Base-by-base conservation (phyloP, 2,888 invertebrate genomes). In the Salticus scenicus region DNA sequence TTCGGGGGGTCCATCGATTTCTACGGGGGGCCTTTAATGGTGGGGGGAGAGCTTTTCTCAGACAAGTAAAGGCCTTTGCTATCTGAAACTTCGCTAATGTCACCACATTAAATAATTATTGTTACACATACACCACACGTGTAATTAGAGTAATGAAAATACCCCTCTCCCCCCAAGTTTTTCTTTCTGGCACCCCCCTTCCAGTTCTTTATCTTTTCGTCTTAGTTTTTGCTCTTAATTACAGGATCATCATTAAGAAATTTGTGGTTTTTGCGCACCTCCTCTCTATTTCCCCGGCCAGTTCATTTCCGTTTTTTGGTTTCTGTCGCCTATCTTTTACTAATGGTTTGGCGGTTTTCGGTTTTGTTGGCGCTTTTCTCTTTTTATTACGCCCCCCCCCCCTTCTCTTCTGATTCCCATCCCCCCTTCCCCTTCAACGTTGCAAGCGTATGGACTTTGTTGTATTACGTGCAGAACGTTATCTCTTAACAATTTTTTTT, bases 81-180 rank as follows among this genome's bases (percentile, higher is more conserved):
- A 67, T 79, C 79, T 64, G 77, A 42, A 75, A 75, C 67, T 66
- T 47, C 28, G 85, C 71, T 86, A 86, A 86, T 80, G 85, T 86
- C 85, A 80, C 85, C 85, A 86, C 85, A 86, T 86, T 86, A 86
- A 86, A 86, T 86, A 86, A 86, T 86, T 86, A 86, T 86, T 86
- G 85, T 86, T 86, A 75, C 66, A 79, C 85, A 80, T 51, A 80
- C 80, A 75, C 85, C 71, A 80, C 69, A 30, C 80, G 75, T 69
- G 85, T 86, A 86, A 86, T 86, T 86, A 86, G 85, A 86, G 85
- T 71, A 86, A 86, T 86, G 85, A 86, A 85, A 86, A 86, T 75
- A 66, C 84, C 51, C 30, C 51, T 30, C 28, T 51, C 66, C 75
- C 37, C 27, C 14, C 70, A 63, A 69, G 17, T 37, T 51, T 72